Evolutionary conservation across 2,888 invertebrate genomes (phyloP), one percentile per base, ranked within the genome.

Genomic region (Bembecia ichneumoniformis): DNA sequence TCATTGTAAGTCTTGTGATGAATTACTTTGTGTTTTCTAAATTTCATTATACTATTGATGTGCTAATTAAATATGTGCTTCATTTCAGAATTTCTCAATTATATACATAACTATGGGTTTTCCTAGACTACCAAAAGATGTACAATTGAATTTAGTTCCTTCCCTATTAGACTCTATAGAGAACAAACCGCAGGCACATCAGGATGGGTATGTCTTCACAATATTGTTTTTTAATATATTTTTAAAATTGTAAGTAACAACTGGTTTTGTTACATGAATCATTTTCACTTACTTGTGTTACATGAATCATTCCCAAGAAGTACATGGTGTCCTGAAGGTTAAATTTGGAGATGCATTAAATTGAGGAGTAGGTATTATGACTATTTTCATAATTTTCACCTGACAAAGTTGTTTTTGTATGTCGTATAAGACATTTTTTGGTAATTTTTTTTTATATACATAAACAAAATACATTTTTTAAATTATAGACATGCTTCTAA

Each of bases 31-130:
- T 28, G 28, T 28, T 28, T 9, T 28, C 28, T 28, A 28, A n/a
- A 28, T 28, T 46, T 46, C 2, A 10, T 40, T 40, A 48, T 48
- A 28, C 28, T 28, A 28, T 28, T 28, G 28, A 28, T 28, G 28
- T 28, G 9, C 28, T 9, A 9, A 9, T 28, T 28, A 28, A 20
- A 20, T 20, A 20, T 20, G 5, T 28, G 28, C 28, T 0, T 28
- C 5, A 66, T 89, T 89, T 15, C 87, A 96, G 93, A 98, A 98
- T 77, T 97, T 98, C 71, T 91, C 96, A 10, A 95, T 97, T 51
- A 95, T 98, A 63, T 98, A 97, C 73, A 93, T 98, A 55, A 96
- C 95, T 68, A 90, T 96, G 90, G 97, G 97, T 7, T 97, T 91
- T 80, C 96, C 96, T 0, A 89, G 97, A 49, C 80, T 97, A 60